These are phyloP conservation scores for Misgurnus mizolepis DNA, from an alignment of 2,113 vertebrate genomes.

Conservation along the genomic window DNA sequence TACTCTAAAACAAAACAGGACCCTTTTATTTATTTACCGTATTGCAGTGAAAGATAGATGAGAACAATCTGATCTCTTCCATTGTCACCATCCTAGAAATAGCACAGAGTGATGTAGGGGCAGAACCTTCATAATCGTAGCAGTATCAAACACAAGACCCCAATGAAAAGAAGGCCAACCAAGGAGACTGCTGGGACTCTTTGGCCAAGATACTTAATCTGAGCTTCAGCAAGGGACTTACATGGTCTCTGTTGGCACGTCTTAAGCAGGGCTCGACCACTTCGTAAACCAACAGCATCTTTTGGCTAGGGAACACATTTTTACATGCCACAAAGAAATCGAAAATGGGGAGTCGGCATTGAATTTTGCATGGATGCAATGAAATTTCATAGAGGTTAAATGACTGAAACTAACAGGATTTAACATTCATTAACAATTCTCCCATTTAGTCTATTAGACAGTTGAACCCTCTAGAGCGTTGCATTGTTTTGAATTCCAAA, in stretches of 20 bases:
- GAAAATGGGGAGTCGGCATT: not conserved
- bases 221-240: constrained; percentile 11
- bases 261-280: not conserved
- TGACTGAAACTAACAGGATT: not conserved
- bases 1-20: constrained; percentile 56
- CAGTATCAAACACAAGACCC: constrained; percentile 29
- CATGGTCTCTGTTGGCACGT: constrained; percentile 8
- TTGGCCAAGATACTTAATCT: constrained; percentile 16
- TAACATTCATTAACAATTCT: not conserved
- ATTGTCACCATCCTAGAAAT: constrained; percentile 45
- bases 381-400: not conserved
- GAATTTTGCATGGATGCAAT: not conserved
- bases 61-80: constrained; percentile 32
- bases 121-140: constrained; percentile 33
- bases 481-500: constrained; percentile 10
- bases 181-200: constrained; percentile 27
- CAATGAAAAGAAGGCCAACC: constrained; percentile 36
- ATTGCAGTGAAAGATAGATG: constrained; percentile 51
- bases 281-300: not conserved
- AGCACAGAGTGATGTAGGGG: constrained; percentile 22
- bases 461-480: constrained; percentile 10
- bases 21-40: constrained; percentile 56
- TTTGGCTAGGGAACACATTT: not conserved
- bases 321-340: not conserved
- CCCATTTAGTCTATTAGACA: constrained; percentile 16